Evolutionary conservation across 2,797 vertebrate genomes (phyloP).

Genomic region (Clarias laeviceps): DNA sequence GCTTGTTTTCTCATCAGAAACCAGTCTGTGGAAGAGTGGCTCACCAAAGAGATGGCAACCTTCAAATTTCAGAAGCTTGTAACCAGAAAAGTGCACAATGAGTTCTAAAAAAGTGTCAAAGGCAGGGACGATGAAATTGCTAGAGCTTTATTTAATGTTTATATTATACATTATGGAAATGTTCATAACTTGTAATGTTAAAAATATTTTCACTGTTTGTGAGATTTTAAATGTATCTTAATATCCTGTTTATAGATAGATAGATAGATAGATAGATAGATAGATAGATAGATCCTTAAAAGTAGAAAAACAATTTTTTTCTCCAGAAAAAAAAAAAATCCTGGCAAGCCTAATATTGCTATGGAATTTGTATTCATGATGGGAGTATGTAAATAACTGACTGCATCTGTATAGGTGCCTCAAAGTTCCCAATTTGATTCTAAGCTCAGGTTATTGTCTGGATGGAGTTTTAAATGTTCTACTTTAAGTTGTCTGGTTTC

Average conservation of each 20-base stretch:
- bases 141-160: background rate
- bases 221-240: background rate
- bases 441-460: background rate
- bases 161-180: background rate
- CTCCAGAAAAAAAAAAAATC: no score
- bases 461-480: background rate
- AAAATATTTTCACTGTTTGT: background rate
- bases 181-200: background rate
- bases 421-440: background rate
- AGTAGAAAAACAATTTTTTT: no score
- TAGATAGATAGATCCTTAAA: no score
- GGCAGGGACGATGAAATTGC: background rate
- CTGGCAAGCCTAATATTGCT: no score
- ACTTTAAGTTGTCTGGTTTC: slow-evolving; percentile 7
- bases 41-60: background rate
- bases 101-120: background rate
- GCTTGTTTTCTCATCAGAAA: background rate
- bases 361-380: no score
- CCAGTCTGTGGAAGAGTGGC: background rate
- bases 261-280: no score
- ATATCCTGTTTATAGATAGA: background rate
- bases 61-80: background rate
- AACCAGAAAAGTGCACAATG: background rate
- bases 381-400: no score
- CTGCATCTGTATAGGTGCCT: background rate